A percentile compares a stretch with the other conserved stretches of the same genome.
Conservation (phyloP, 2,797 vertebrate species). For the Meriones psammophilus region DNA sequence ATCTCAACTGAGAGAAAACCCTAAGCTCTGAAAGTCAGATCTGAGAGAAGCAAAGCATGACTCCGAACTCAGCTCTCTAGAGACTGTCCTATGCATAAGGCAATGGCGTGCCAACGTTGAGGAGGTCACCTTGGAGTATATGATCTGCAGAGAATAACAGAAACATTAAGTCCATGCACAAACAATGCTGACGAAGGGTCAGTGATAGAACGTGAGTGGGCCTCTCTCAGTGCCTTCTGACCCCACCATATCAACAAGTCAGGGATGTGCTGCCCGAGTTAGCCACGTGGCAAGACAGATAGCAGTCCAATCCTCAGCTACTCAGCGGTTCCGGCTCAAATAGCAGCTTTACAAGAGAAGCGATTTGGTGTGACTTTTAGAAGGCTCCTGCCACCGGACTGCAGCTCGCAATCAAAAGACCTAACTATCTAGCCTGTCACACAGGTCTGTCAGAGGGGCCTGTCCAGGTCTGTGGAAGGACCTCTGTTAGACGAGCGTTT, state of each 20-base stretch:
- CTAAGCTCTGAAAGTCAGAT: neutral
- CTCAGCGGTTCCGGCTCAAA: neutral
- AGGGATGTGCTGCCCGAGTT: neutral
- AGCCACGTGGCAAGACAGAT: neutral
- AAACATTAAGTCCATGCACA: neutral
- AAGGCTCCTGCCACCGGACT: neutral
- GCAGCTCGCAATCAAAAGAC: neutral
- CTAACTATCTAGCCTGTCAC: neutral
- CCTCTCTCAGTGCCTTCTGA: neutral
- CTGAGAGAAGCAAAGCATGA: neutral
- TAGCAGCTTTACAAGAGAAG: neutral
- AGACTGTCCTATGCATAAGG: neutral
- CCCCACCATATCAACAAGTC: neutral
- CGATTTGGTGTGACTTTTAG: neutral
- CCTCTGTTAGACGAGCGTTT: conserved; percentile 5
- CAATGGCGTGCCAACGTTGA: neutral
- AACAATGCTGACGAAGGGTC: neutral
- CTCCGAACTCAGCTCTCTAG: neutral
- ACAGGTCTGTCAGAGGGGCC: neutral
- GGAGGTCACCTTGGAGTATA: neutral
- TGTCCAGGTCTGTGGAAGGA: neutral
- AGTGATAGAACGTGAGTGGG: neutral
- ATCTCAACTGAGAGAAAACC: neutral
- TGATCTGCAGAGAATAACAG: neutral
- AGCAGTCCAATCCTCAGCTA: too few relatives aligned